These are phyloP conservation scores for Muscina levida DNA, from an alignment of 2,888 invertebrate species.

Conservation along the genomic window DNA sequence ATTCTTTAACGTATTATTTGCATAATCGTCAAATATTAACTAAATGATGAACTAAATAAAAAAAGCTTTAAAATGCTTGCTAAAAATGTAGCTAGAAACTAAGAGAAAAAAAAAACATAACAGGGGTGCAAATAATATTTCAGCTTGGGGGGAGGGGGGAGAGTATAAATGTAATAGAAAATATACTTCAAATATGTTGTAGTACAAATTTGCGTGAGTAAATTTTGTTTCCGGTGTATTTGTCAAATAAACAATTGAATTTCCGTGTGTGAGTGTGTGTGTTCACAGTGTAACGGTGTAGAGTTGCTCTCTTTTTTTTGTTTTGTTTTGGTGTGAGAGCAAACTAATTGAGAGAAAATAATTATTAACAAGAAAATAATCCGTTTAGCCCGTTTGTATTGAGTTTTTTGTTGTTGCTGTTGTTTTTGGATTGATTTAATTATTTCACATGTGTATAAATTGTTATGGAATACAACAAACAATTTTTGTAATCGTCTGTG, in stretches of 20 bases:
- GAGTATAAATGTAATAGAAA: slow-evolving; percentile 9
- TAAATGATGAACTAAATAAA: slow-evolving; percentile 61
- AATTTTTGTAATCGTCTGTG: slow-evolving; percentile 35
- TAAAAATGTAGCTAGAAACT: slow-evolving; percentile 35
- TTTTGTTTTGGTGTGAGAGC: no score
- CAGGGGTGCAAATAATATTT: slow-evolving; percentile 52
- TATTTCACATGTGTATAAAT: slow-evolving; percentile 76
- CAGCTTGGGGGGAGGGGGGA: no score
- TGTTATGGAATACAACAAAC: slow-evolving; percentile 68
- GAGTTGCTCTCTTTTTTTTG: slow-evolving; percentile 44
- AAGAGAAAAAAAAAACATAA: no score
- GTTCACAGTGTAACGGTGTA: slow-evolving; percentile 68
- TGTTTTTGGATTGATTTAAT: slow-evolving; percentile 37
- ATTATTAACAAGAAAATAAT: slow-evolving; percentile 32
- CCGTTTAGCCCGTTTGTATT: slow-evolving; percentile 49
- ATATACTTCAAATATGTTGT: not conserved
- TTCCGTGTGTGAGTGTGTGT: slow-evolving; percentile 65
- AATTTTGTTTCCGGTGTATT: slow-evolving; percentile 51
- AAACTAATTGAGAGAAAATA: slow-evolving; percentile 23
- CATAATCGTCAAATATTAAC: slow-evolving; percentile 61
- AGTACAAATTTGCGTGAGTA: slow-evolving; percentile 52
- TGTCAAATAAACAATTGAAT: slow-evolving; percentile 37
- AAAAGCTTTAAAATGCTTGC: slow-evolving; percentile 64
- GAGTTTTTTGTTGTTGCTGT: slow-evolving; percentile 39
- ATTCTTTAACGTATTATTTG: slow-evolving; percentile 25